These are phyloP conservation scores for Anodontia alba DNA, from an alignment of 2,888 invertebrate genomes.

Conservation along the genomic window DNA sequence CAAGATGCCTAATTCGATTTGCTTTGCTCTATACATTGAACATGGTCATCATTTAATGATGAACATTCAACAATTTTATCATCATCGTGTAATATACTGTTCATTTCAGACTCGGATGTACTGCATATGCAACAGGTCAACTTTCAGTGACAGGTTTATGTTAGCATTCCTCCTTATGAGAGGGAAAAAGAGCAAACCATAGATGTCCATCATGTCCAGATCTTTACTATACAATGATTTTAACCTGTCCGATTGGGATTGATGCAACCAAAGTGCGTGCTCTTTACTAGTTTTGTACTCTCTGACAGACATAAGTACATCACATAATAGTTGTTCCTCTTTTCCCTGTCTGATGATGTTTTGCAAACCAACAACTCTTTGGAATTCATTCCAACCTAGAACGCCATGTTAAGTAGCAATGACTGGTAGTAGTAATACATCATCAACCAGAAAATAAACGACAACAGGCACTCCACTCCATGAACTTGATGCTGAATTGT, in stretches of 20 bases:
- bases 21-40: too few relatives aligned
- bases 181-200: conserved; percentile 50
- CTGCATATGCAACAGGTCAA: background rate
- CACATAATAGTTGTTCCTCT: background rate
- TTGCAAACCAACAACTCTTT: conserved; percentile 24
- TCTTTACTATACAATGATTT: conserved; percentile 22
- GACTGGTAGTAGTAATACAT: conserved; percentile 55
- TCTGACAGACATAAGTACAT: conserved; percentile 13
- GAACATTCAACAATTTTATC: too few relatives aligned
- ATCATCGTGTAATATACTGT: too few relatives aligned
- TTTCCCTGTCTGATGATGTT: conserved; percentile 35
- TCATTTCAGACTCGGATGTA: too few relatives aligned
- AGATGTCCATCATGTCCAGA: conserved; percentile 12
- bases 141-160: conserved; percentile 14
- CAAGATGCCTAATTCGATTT: too few relatives aligned
- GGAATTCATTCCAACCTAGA: background rate
- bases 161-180: conserved; percentile 34
- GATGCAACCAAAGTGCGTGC: conserved; percentile 49
- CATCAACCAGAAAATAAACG: conserved; percentile 56
- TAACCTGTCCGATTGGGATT: conserved; percentile 38
- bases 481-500: conserved; percentile 6
- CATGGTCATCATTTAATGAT: too few relatives aligned
- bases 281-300: conserved; percentile 13
- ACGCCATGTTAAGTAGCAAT: conserved; percentile 45
- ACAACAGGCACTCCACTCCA: conserved; percentile 59